Evolutionary conservation across 1,140 invertebrate genomes (phyloP).

Genomic region (Charaxes varanes): DNA sequence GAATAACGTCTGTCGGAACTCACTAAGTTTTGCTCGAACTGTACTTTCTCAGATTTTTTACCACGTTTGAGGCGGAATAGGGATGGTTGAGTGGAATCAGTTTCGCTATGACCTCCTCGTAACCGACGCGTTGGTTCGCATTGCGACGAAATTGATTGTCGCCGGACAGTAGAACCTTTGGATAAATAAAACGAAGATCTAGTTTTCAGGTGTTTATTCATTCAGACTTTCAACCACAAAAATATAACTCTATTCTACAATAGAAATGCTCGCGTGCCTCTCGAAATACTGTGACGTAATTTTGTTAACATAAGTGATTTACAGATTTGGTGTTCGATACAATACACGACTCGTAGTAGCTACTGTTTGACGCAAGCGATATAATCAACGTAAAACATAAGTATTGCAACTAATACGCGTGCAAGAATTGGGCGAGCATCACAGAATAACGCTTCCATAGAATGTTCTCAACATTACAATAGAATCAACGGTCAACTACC

Average conservation of each 20-base stretch:
- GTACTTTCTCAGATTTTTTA: slow-evolving; percentile 11
- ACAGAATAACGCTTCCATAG: not conserved
- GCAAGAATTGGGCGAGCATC: not conserved
- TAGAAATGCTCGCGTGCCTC: slow-evolving; percentile 26
- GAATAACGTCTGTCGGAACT: slow-evolving; percentile 14
- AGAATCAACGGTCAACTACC: not conserved
- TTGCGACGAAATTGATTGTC: slow-evolving; percentile 23
- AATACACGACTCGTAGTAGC: no score
- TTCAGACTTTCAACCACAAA: slow-evolving; percentile 25
- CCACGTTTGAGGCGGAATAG: slow-evolving; percentile 21
- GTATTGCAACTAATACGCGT: not conserved
- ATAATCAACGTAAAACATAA: not conserved
- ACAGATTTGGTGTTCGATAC: slow-evolving; percentile 7
- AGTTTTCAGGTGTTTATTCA: slow-evolving; percentile 35
- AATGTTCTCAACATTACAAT: not conserved
- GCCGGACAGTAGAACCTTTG: slow-evolving; percentile 37
- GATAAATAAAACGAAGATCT: slow-evolving; percentile 49
- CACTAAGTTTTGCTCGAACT: slow-evolving; percentile 1
- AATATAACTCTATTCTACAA: slow-evolving; percentile 29
- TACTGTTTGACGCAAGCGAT: not conserved
- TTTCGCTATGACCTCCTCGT: slow-evolving; percentile 17
- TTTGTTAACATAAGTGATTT: slow-evolving; percentile 14
- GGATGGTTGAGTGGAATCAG: slow-evolving; percentile 10
- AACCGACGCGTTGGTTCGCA: slow-evolving; percentile 21
- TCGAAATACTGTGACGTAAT: slow-evolving; percentile 22